Evolutionary conservation across 1,140 invertebrate species (phyloP), one percentile per base, ranked within the genome.

Genomic region (Trichonephila inaurata): DNA sequence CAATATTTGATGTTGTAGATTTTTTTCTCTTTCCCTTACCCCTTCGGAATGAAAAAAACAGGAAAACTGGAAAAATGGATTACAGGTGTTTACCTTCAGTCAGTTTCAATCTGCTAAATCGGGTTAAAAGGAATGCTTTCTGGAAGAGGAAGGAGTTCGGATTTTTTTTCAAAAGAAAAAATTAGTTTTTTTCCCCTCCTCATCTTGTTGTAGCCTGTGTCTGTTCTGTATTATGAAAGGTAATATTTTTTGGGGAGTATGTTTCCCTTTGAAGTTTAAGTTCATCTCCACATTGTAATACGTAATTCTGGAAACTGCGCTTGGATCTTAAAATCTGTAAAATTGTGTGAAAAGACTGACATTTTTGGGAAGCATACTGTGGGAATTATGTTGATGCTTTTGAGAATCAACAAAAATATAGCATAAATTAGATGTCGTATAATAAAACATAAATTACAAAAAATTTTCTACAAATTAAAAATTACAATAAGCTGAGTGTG

Each of bases 51-150:
- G 69, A n/a, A 64, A 33, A 40, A 89, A 69, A 62, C 33, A 24
- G 58, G 44, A 89, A 51, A 51, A 66, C 33, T 14, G 44, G 86
- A 88, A 88, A 88, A 89, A 89, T 89, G 88, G 88, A 89, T 89
- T 89, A 89, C 88, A 89, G 40, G 88, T 89, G 88, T 89, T 89
- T 89, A 77, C 88, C 88, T 89, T 89, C 88, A 89, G 66, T 77
- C 88, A 89, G 66, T 77, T 89, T 89, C 88, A 89, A 89, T 89
- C 88, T 69, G 64, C 19, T 77, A 89, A 89, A 89, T 89, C 88
- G 88, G 88, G 88, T 89, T 89, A 89, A 89, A 69, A 89, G 88
- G 58, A 89, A 89, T 89, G 58, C 62, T 89, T 89, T 89, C 24
- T 18, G 66, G 24, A 61, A 60, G 44, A 61, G 51, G 82, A 61